Conservation (phyloP, 2,888 invertebrate genomes). For the Apodemia zela region DNA sequence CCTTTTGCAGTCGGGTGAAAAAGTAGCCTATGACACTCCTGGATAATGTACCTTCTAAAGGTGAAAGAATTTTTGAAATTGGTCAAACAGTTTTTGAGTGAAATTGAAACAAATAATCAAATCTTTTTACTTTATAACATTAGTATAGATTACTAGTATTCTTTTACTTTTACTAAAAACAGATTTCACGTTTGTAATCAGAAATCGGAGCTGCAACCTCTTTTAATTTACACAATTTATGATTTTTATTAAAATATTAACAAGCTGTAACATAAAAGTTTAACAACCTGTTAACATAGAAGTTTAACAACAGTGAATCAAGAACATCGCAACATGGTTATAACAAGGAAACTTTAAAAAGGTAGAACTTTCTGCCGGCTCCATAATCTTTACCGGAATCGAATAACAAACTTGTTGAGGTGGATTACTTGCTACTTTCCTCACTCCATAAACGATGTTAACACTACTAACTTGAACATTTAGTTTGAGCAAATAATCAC, state of each 20-base stretch:
- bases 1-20: no score
- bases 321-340: conserved; percentile 4
- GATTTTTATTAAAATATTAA: neutral
- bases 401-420: conserved; percentile 38
- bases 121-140: no score
- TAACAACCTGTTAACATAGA: neutral
- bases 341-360: conserved; percentile 21
- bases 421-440: conserved; percentile 36
- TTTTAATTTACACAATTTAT: no score
- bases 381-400: conserved; percentile 36
- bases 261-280: neutral
- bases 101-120: no score
- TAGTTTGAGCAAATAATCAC: conserved; percentile 18
- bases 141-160: no score
- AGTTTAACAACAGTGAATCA: neutral
- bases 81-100: no score
- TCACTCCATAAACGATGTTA: conserved; percentile 33
- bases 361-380: conserved; percentile 24
- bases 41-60: no score
- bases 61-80: no score
- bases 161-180: no score
- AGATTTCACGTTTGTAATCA: no score
- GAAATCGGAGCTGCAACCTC: no score
- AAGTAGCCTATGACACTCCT: no score
- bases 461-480: conserved; percentile 33